Evolutionary conservation across 2,113 vertebrate species (phyloP), one percentile per base, ranked within the genome.

Genomic region (Onychostruthus taczanowskii): DNA sequence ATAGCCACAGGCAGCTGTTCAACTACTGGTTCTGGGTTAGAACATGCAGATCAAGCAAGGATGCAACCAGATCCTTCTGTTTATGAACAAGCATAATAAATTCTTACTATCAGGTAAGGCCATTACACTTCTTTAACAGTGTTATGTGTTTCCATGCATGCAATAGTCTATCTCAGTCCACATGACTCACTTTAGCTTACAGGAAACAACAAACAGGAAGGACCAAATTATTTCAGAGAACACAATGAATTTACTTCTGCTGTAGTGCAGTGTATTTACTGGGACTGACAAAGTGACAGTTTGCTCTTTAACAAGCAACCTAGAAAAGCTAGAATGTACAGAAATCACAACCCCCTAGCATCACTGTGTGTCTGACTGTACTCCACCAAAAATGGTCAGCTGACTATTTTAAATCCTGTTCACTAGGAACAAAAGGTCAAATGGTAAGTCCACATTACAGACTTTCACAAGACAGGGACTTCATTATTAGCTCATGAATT

Each of bases 201-300:
- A 88, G 95, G 88, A 96, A 96, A 88, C 39, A 88, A 84, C 68
- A 88, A 92, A 90, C 63, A 88, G 88, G 92, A 97, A 95, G 37
- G 79, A 84, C 11, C 35, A 87, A 91, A 93, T 89, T 94, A 59
- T 84, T 95, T 88, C 82, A 94, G 75, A 74, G 83, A 96, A 91
- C 56, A 91, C 72, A 94, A 90, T 86, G 59, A 74, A 85, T 95
- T 95, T 81, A 75, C 72, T 90, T 93, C 72, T 84, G 78, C 55
- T 87, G 46, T n/a, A 75, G 59, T 26, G 20, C 33, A 50, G 55
- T 80, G 67, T 67, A 62, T 74, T 91, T 77, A 77, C 43, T 75
- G 41, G 67, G 74, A 89, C 66, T 59, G 62, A 86, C 19, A 84
- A 84, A 92, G 33, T 13, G 44, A 76, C 59, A 56, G 35, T 55